A percentile compares a stretch with the other conserved stretches of the same genome.
Evolutionary conservation across 2,888 invertebrate species (phyloP).

Genomic region (Gisinianus flammeolus): DNA sequence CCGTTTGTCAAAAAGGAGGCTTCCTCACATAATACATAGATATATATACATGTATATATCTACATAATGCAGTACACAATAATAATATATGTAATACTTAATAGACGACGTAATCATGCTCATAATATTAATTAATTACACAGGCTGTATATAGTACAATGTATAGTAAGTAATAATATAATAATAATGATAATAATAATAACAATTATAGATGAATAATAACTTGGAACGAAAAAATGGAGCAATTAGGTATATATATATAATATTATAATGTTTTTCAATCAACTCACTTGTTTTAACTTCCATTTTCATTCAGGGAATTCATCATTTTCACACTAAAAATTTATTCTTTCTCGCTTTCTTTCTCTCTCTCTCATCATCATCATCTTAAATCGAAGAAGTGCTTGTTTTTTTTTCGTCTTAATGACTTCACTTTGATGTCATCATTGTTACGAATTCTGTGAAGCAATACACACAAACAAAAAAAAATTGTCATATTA

Average conservation of each 20-base stretch:
- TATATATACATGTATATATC: too few species aligned
- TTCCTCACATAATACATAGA: too few species aligned
- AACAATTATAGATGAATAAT: constrained; percentile 22
- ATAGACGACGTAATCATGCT: too few species aligned
- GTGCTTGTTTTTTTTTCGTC: constrained; percentile 44
- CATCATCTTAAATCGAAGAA: constrained; percentile 41
- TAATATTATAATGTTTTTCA: constrained; percentile 23
- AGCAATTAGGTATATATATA: constrained; percentile 31
- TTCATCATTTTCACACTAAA: constrained; percentile 34
- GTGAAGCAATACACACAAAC: constrained; percentile 65
- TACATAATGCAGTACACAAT: too few species aligned
- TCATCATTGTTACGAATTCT: constrained; percentile 99
- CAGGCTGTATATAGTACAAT: constrained; percentile 11
- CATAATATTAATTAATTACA: too few species aligned
- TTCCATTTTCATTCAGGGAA: constrained; percentile 28
- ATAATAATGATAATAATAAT: constrained; percentile 16
- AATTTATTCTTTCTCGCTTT: constrained; percentile 32
- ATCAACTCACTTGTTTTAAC: constrained; percentile 32
- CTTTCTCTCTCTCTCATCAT: constrained; percentile 31
- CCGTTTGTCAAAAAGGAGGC: too few species aligned
- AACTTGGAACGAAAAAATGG: constrained; percentile 29
- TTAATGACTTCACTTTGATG: constrained; percentile 83
- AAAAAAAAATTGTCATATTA: constrained; percentile 10
- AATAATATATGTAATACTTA: too few species aligned
- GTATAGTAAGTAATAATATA: not conserved